Conservation (phyloP, 2,113 vertebrate genomes). For the Campylomormyrus tamandua region DNA sequence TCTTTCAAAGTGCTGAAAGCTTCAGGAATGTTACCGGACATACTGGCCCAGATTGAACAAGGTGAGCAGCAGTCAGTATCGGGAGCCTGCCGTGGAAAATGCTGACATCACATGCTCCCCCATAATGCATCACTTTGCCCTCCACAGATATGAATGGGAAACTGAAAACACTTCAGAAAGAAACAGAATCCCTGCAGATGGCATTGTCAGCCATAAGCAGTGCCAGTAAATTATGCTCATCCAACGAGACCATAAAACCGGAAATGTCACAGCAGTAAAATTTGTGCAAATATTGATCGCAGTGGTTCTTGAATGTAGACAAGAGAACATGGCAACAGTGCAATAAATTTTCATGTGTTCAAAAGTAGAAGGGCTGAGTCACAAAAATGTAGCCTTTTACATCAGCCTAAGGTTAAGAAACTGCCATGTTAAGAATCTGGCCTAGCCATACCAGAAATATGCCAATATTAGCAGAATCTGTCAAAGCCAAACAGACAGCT, state of each 20-base stretch:
- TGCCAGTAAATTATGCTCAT: background rate
- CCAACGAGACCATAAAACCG: too few species aligned
- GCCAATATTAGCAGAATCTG: background rate
- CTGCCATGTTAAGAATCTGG: background rate
- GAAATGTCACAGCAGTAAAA: background rate
- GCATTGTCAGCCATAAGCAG: conserved; percentile 23
- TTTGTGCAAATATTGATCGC: background rate
- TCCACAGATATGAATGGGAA: conserved; percentile 5
- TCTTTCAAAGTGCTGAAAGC: conserved; percentile 46
- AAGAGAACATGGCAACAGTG: background rate
- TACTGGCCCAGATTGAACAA: conserved; percentile 45
- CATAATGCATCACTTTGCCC: background rate
- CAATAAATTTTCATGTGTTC: background rate
- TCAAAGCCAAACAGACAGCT: background rate
- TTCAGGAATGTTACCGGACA: conserved; percentile 45
- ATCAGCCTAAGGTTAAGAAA: background rate
- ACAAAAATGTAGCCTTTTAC: background rate
- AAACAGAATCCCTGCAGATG: conserved; percentile 29
- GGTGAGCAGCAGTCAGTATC: conserved; percentile 34
- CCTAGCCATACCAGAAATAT: background rate
- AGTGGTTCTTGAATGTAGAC: background rate
- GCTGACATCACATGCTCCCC: background rate
- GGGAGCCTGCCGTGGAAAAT: background rate
- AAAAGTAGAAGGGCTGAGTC: background rate
- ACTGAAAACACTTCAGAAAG: conserved; percentile 9